These are phyloP conservation scores for Whitmania pigra DNA, from an alignment of 1,140 invertebrate genomes.

Conservation along the genomic window DNA sequence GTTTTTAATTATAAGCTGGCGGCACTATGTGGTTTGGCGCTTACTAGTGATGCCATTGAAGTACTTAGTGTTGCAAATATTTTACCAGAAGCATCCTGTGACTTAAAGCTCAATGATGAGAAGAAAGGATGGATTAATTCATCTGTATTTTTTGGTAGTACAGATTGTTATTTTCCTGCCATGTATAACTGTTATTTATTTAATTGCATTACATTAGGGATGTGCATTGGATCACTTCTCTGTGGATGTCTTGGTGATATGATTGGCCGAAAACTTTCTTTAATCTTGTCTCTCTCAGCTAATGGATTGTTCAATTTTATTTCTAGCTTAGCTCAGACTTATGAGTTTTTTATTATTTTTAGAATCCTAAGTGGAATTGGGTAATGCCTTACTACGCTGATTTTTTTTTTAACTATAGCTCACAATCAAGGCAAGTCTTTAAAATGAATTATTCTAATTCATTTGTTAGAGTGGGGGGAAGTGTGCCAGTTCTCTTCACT, in stretches of 20 bases:
- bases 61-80: constrained; percentile 76
- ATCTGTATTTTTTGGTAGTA: constrained; percentile 48
- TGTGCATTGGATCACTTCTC: neutral
- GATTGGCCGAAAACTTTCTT: neutral
- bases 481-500: neutral
- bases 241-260: constrained; percentile 5
- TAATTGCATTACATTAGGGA: neutral
- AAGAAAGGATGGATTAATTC: constrained; percentile 64
- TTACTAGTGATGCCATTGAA: constrained; percentile 87
- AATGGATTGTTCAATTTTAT: constrained; percentile 6
- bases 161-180: constrained; percentile 14
- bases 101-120: constrained; percentile 67
- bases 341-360: neutral
- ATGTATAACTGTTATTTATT: constrained; percentile 20
- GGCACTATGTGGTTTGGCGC: constrained; percentile 72
- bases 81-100: constrained; percentile 77
- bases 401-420: neutral
- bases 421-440: neutral
- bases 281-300: neutral
- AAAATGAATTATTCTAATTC: neutral
- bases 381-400: neutral
- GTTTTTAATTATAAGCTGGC: constrained; percentile 74
- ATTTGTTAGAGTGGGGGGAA: neutral
- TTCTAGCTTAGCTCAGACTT: neutral
- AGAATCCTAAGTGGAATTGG: neutral